Evolutionary conservation across 53 echinoderm and acorn worm species (phyloP), one percentile per base, ranked within the genome.

Genomic region (Echinometra lucunter): DNA sequence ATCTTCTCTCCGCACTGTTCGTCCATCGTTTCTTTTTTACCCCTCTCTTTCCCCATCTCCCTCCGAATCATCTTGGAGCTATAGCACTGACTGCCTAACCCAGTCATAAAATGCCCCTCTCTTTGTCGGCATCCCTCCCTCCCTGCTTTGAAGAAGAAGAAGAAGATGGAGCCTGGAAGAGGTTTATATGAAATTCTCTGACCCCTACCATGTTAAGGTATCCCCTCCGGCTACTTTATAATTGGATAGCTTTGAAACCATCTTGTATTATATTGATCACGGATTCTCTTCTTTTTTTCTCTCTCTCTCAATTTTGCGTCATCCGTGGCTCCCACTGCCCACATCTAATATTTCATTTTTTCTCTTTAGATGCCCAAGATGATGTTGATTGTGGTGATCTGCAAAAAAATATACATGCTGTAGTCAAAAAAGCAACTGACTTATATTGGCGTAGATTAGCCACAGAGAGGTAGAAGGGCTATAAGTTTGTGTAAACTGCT

Each of bases 221-320:
- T 11, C 30, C 83, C 94, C 93, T 32, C 82, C 7, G 66, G 94
- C 55, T 38, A 82, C 44, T 12, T 57, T 94, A 94, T 94, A 83
- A 94, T 94, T 94, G 94, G 94, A 94, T 94, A 85, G 63, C 94
- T 94, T 57, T 83, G 94, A 85, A 83, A 27, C 21, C 58, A 40
- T 58, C 58, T 83, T 63, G 83, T 83, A 60, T 66, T 85, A 60
- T 82, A 94, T 94, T 44, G 85, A 83, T 94, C 40, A 83, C 6
- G 57, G 21, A 55, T 74, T 91, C 57, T 88, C 55, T 90, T 58
- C 63, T 58, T 69, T 91, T 69, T 21, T 21, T 63, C 23, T 63
- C 63, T 12, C 16, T 27, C 42, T 66, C 21, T 91, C 66, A n/a
- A 66, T 91, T 70, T 91, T 70, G 45, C 45, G 12, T 67, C 91